Base-by-base conservation (phyloP, 2,888 invertebrate species). In the Melipona beecheii region DNA sequence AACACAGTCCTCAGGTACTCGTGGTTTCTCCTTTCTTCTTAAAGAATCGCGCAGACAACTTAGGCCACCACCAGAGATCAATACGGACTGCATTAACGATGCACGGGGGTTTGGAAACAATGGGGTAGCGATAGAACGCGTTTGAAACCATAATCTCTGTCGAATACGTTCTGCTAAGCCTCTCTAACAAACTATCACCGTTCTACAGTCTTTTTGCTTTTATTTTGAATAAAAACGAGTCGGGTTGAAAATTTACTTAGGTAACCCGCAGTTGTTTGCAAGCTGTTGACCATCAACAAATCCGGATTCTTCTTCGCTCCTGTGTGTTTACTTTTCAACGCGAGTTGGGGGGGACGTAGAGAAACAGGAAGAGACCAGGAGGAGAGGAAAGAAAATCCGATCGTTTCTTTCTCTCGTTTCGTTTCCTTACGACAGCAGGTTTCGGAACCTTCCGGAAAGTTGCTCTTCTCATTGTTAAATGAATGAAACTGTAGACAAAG, bases 381-480 rank as follows among this genome's bases (percentile, higher is more conserved):
- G 15, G 24, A 13, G 21, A 21, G 49, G 43, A n/a, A 52, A 27
- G 24, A 49, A 68, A 76, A 71, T 56, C 70, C 43, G 58, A 36
- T 49, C 62, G 36, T 56, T 73, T 70, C 72, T 50, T 65, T 72
- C 64, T 31, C 31, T 31, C 58, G 27, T 58, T 70, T 69, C 72
- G 43, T 43, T 56, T 65, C 64, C 58, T 52, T 13, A 49, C 56
- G 43, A 56, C 24, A 31, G 31, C 36, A 36, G 36, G 49, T 49
- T 69, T 24, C 72, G 72, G 24, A 49, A 75, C 71, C 65, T 49
- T 36, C 36, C 36, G 36, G 36, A n/a, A 73, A 68, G 78, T 78
- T 84, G 74, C 83, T 84, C 84, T 83, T 83, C 68, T 84, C 70
- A 75, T 87, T 77, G 79, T 75, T 78, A 85, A 85, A 84, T 73